These are phyloP conservation scores for Macroglossus sobrinus DNA, from an alignment of 2,113 vertebrate species.

Conservation along the genomic window DNA sequence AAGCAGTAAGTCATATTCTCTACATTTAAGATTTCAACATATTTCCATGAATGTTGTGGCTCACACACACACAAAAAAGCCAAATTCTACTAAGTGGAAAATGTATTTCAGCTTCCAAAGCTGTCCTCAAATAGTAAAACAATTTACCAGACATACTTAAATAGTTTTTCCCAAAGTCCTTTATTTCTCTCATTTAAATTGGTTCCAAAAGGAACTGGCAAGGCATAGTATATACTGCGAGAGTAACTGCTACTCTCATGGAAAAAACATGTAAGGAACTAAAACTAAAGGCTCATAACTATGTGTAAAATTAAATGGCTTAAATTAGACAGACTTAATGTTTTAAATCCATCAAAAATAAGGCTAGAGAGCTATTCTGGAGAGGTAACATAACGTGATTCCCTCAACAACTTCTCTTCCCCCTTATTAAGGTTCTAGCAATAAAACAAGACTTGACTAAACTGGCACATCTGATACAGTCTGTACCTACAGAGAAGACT, in stretches of 20 bases:
- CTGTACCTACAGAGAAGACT: not conserved
- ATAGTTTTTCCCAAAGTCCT: conserved; percentile 34
- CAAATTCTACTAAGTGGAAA: conserved; percentile 67
- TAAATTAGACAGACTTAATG: not conserved
- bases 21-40: conserved; percentile 44
- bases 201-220: conserved; percentile 67
- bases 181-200: conserved; percentile 63
- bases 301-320: not conserved
- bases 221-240: conserved; percentile 8
- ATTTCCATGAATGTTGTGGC: conserved; percentile 53
- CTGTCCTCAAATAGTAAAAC: conserved; percentile 59
- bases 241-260: conserved; percentile 60
- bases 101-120: conserved; percentile 44
- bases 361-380: not conserved
- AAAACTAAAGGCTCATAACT: conserved; percentile 17
- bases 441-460: not conserved
- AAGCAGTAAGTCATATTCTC: conserved; percentile 5
- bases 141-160: conserved; percentile 61
- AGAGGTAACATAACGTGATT: not conserved
- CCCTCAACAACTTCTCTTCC: not conserved
- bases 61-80: not conserved
- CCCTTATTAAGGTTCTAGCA: not conserved
- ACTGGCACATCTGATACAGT: not conserved
- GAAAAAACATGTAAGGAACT: conserved; percentile 54
- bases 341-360: not conserved